These are phyloP conservation scores for Micromys minutus DNA, from an alignment of 2,113 vertebrate genomes.

Conservation along the genomic window DNA sequence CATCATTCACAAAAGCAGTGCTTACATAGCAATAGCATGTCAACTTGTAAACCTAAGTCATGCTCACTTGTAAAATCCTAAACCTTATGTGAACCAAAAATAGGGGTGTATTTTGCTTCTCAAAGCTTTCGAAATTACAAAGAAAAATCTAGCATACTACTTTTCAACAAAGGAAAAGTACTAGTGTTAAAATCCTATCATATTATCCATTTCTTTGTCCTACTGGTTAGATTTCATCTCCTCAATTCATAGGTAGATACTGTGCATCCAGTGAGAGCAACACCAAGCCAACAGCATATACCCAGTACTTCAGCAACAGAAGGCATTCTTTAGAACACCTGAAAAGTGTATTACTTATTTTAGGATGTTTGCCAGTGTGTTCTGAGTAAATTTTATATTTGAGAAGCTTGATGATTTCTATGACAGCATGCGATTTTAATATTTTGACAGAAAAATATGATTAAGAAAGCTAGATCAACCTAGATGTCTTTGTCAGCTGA, in stretches of 20 bases:
- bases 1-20: slow-evolving; percentile 23
- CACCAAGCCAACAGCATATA: neutral
- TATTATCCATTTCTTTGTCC: slow-evolving; percentile 8
- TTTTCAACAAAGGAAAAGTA: slow-evolving; percentile 29
- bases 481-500: neutral
- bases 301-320: neutral
- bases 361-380: slow-evolving; percentile 25
- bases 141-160: slow-evolving; percentile 23
- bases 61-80: slow-evolving; percentile 51
- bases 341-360: slow-evolving; percentile 34
- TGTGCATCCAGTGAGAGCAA: neutral
- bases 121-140: slow-evolving; percentile 35
- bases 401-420: neutral
- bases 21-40: slow-evolving; percentile 44
- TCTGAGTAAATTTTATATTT: slow-evolving; percentile 24
- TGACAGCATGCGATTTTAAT: neutral
- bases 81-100: slow-evolving; percentile 31
- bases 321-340: slow-evolving; percentile 51
- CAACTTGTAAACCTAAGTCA: slow-evolving; percentile 49
- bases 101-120: slow-evolving; percentile 53
- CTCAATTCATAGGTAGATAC: neutral
- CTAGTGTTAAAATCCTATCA: neutral
- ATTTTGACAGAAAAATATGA: neutral
- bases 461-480: neutral
- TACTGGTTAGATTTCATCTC: slow-evolving; percentile 23